phyloP scores from a whole-genome alignment of 1,140 invertebrate species.

The Anastrepha obliqua region DNA sequence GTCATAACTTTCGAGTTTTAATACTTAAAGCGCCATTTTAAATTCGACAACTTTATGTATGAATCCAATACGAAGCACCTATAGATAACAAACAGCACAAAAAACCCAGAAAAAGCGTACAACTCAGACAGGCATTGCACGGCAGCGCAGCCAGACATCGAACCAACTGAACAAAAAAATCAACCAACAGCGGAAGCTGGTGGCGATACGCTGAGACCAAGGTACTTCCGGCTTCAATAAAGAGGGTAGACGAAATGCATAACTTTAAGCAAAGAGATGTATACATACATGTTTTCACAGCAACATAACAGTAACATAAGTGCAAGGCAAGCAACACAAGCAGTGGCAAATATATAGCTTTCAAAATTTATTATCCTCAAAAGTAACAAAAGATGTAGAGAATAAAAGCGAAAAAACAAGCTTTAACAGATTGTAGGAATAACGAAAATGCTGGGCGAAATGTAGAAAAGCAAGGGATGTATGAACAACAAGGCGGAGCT shows the following conservation, averaged over 20 bases:
- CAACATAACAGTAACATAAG: not conserved
- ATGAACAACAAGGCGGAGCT: no score
- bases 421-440: not conserved
- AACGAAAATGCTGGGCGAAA: not conserved
- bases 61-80: not conserved
- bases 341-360: slow-evolving; percentile 24
- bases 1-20: slow-evolving; percentile 27
- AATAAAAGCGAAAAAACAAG: not conserved
- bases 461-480: not conserved
- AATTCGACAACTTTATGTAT: slow-evolving; percentile 16
- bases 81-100: not conserved
- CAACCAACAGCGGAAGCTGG: slow-evolving; percentile 38
- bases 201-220: slow-evolving; percentile 33
- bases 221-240: slow-evolving; percentile 25
- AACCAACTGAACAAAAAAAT: not conserved
- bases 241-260: not conserved
- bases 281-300: not conserved
- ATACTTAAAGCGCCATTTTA: slow-evolving; percentile 24
- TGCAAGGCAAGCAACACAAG: not conserved
- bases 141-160: not conserved
- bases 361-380: slow-evolving; percentile 45
- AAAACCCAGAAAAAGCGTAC: not conserved
- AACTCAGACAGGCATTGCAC: not conserved
- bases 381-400: slow-evolving; percentile 32
- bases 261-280: not conserved